A percentile compares a stretch with the other conserved stretches of the same genome.
These are phyloP conservation scores for Aromia moschata DNA, from an alignment of 2,888 invertebrate species.

Conservation along the genomic window DNA sequence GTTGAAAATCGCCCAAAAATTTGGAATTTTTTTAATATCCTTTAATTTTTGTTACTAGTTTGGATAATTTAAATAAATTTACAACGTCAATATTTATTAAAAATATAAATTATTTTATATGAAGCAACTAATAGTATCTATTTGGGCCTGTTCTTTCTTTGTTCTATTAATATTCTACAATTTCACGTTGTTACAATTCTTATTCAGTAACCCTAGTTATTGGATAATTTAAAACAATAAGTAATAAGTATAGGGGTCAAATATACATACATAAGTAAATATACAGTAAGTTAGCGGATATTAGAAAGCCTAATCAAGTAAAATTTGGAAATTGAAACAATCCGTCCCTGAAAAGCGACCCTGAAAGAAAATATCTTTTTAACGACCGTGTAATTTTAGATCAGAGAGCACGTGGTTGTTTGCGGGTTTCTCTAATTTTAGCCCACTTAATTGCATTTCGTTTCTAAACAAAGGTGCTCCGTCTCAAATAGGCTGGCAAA, in stretches of 20 bases:
- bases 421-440: constrained; percentile 28
- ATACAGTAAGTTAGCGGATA: no score
- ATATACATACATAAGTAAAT: not conserved
- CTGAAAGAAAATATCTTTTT: constrained; percentile 12
- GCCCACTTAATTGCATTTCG: constrained; percentile 18
- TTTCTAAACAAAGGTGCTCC: constrained; percentile 21
- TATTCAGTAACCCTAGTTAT: not conserved
- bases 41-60: no score
- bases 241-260: not conserved
- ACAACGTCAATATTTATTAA: no score
- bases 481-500: not conserved
- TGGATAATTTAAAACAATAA: not conserved
- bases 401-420: constrained; percentile 27
- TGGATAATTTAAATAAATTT: no score
- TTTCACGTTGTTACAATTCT: not conserved
- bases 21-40: no score
- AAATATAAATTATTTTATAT: no score
- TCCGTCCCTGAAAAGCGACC: constrained; percentile 12
- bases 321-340: constrained; percentile 7
- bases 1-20: no score
- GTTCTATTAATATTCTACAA: no score
- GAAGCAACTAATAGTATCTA: no score
- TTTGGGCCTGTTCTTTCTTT: no score
- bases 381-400: constrained; percentile 19
- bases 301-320: not conserved